phyloP scores from a whole-genome alignment of 2,888 invertebrate species.

The Caenorhabditis sinica region DNA sequence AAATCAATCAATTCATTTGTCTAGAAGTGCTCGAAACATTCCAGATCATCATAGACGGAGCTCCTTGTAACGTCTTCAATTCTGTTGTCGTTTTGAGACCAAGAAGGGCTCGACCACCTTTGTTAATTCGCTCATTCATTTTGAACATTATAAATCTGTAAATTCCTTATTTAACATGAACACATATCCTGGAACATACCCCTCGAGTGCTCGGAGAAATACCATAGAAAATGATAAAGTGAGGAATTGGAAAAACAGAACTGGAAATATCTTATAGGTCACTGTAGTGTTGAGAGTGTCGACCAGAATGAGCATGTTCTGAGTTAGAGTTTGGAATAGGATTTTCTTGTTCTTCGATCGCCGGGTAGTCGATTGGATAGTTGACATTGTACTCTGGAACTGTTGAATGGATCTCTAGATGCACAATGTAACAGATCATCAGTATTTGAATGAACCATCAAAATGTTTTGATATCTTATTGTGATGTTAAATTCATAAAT shows the following conservation, averaged over 20 bases:
- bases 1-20: constrained; percentile 18
- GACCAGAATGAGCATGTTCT: constrained; percentile 40
- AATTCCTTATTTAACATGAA: not conserved
- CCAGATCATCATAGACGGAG: constrained; percentile 38
- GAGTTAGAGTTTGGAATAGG: constrained; percentile 49
- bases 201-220: constrained; percentile 49
- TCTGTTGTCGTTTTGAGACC: constrained; percentile 8
- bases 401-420: constrained; percentile 14
- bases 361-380: constrained; percentile 17
- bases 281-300: constrained; percentile 55
- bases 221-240: constrained; percentile 58
- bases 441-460: no score
- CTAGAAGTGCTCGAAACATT: constrained; percentile 44
- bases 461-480: no score
- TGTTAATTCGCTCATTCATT: constrained; percentile 48
- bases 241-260: constrained; percentile 49
- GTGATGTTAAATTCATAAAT: no score
- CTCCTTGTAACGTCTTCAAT: constrained; percentile 31
- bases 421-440: not conserved
- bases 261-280: constrained; percentile 48
- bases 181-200: constrained; percentile 9
- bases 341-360: constrained; percentile 39
- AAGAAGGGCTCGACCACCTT: constrained; percentile 17
- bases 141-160: constrained; percentile 51
- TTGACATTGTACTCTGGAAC: constrained; percentile 41